These are phyloP conservation scores for Brassicogethes aeneus DNA, from an alignment of 2,888 invertebrate genomes.

Conservation along the genomic window DNA sequence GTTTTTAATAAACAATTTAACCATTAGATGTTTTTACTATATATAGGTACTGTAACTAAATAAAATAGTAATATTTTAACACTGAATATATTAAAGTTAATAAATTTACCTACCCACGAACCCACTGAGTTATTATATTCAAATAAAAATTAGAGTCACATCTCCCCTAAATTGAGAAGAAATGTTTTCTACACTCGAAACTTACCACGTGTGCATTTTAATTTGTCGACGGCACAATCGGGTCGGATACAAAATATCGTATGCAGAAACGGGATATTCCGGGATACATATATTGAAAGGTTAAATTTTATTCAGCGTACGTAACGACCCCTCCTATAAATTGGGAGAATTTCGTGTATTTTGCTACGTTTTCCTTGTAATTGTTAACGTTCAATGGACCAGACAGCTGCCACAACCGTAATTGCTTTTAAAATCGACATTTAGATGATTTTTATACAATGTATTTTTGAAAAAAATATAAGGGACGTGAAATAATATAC, in stretches of 20 bases:
- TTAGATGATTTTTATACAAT: slow-evolving; percentile 25
- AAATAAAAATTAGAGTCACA: not conserved
- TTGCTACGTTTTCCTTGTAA: slow-evolving; percentile 26
- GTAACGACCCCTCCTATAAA: not conserved
- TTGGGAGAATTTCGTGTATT: slow-evolving; percentile 13
- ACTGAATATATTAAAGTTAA: too few relatives aligned
- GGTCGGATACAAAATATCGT: too few relatives aligned
- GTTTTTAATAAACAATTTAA: too few relatives aligned
- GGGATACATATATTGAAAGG: slow-evolving; percentile 1
- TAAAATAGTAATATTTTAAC: too few relatives aligned
- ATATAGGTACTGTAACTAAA: too few relatives aligned
- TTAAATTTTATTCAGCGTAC: not conserved
- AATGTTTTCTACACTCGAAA: not conserved
- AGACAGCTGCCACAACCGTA: slow-evolving; percentile 29
- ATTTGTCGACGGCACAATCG: not conserved
- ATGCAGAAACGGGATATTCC: too few relatives aligned
- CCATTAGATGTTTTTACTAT: too few relatives aligned
- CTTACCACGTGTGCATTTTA: not conserved
- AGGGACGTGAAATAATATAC: too few relatives aligned
- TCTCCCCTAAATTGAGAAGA: not conserved
- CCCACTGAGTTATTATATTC: too few relatives aligned
- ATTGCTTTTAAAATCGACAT: slow-evolving; percentile 30
- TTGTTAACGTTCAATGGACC: slow-evolving; percentile 28
- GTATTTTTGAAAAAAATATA: too few relatives aligned
- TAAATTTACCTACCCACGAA: too few relatives aligned